Conservation (phyloP, 2,797 vertebrate species). For the Myotis daubentonii region DNA sequence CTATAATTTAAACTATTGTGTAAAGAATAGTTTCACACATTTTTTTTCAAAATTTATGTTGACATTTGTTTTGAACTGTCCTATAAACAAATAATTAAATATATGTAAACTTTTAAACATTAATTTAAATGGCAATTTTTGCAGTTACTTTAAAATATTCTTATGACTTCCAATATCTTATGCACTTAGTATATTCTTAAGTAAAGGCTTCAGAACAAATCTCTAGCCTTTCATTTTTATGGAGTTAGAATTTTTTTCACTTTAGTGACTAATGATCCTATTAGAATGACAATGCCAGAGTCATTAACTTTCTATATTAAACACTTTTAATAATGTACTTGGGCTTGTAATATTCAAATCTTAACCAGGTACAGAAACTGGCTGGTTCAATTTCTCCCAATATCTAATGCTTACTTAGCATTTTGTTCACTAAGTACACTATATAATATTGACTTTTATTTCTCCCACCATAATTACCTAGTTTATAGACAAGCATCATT, state of each 20-base stretch:
- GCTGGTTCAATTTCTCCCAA: background rate
- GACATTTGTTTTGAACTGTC: background rate
- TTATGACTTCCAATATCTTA: background rate
- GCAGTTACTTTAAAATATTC: background rate
- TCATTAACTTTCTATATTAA: slow-evolving; percentile 5
- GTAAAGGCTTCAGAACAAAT: background rate
- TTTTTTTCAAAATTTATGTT: background rate
- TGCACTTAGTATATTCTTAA: background rate
- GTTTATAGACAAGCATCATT: background rate
- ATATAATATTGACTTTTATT: background rate
- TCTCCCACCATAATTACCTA: background rate
- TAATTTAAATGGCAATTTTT: background rate
- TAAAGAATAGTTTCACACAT: background rate
- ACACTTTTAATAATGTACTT: background rate
- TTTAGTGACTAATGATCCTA: slow-evolving; percentile 21
- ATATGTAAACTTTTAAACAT: background rate
- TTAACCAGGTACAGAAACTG: background rate
- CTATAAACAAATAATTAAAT: background rate
- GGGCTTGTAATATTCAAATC: slow-evolving; percentile 27
- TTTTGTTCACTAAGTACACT: background rate
- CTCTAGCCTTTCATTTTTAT: background rate
- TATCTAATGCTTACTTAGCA: background rate
- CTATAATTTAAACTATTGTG: background rate
- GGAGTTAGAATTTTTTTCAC: background rate
- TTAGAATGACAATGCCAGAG: background rate